Evolutionary conservation across 2,797 vertebrate species (phyloP), one percentile per base, ranked within the genome.

Genomic region (Knipowitschia caucasica): DNA sequence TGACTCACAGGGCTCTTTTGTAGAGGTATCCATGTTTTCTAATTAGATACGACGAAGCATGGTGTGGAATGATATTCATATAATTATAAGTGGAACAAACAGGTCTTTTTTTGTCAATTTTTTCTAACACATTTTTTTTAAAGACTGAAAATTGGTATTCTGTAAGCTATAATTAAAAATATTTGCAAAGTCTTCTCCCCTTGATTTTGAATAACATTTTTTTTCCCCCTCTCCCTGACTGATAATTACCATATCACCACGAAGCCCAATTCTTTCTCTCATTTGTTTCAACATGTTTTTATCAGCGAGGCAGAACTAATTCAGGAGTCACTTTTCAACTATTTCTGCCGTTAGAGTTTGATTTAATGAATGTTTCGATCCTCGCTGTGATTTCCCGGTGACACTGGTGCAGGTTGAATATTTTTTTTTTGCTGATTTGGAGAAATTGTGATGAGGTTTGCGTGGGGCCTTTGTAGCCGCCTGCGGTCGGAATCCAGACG

Each of bases 331-430:
- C 8, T 46, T 14, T 17, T 45, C 29, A 2, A 5, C 29, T 11
- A 5, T 29, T 29, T 18, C 9, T 8, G 15, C 12, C 9, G 30
- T 5, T 29, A 18, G 25, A 29, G 42, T 44, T 27, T 29, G 25
- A 15, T 45, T 29, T 46, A 29, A 46, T 46, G 27, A 29, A 30
- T 18, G 17, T 30, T 18, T 3, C 4, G 26, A 46, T 46, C 44
- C 15, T 6, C 5, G 26, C 26, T 29, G 26, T 18, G 44, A 46
- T 46, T 46, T 12, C n/a, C n/a, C 14, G 15, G 44, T 46, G 25
- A 46, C 44, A 18, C 30, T 46, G 15, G 44, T 2, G 15, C 44
- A 46, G 44, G 44, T n/a, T 46, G 44, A 45, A 18, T 18, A 25
- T 46, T 24, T 49, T 20, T 43, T 27, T 43, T 47, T 6, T 25